Conservation (phyloP, 2,888 invertebrate genomes). For the Ptilodon capucinus region DNA sequence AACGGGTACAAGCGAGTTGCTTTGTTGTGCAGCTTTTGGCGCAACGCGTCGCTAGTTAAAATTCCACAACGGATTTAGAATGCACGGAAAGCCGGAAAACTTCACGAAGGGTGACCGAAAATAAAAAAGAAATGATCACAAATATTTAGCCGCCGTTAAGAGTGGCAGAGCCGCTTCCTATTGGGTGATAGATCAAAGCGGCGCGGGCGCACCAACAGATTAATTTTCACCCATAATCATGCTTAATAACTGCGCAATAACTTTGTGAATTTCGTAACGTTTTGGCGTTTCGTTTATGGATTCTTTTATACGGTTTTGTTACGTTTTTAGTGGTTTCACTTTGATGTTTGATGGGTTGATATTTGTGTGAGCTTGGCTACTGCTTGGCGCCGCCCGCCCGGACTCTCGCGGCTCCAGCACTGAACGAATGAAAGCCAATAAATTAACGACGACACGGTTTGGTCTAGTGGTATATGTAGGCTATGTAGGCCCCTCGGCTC, state of each 20-base stretch:
- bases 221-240: conserved; percentile 63
- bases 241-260: conserved; percentile 48
- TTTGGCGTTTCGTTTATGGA: conserved; percentile 39
- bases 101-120: conserved; percentile 21
- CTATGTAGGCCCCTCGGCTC: no score
- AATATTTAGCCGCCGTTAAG: conserved; percentile 1
- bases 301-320: conserved; percentile 38
- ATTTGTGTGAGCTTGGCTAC: conserved; percentile 10
- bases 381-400: neutral
- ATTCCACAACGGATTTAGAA: conserved; percentile 35
- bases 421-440: no score
- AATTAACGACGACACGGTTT: no score
- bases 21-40: neutral
- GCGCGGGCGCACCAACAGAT: conserved; percentile 38
- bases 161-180: conserved; percentile 49
- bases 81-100: conserved; percentile 33
- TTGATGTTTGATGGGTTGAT: conserved; percentile 25
- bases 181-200: conserved; percentile 69
- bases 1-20: neutral
- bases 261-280: conserved; percentile 34
- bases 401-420: no score
- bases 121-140: conserved; percentile 16
- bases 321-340: conserved; percentile 17
- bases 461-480: no score
- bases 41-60: conserved; percentile 26